phyloP scores from a whole-genome alignment of 2,797 vertebrate species.

The Sternarchorhynchus goeldii region DNA sequence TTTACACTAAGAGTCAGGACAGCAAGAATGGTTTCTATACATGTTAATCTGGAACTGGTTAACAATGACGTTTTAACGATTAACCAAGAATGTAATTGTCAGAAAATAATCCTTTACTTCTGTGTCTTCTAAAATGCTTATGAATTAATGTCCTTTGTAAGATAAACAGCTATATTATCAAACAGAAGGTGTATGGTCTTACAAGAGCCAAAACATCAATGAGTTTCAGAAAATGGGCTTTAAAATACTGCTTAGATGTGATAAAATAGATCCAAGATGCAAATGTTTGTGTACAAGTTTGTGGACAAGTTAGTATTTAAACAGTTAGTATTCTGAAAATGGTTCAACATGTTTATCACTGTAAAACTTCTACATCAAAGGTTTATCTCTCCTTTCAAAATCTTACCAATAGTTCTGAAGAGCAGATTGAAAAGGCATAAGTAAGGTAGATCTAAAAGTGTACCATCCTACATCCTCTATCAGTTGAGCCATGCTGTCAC shows the following conservation, averaged over 20 bases:
- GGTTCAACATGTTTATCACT: no score
- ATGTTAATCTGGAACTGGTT: conserved; percentile 68
- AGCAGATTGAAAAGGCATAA: no score
- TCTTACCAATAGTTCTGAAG: no score
- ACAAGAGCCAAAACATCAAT: conserved; percentile 56
- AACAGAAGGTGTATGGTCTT: conserved; percentile 75
- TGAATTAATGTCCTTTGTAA: conserved; percentile 56
- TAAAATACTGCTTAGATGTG: not conserved
- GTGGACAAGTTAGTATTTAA: no score
- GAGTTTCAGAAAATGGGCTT: not conserved
- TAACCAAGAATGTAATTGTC: conserved; percentile 74
- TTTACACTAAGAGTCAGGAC: conserved; percentile 61
- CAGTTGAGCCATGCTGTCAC: conserved; percentile 74
- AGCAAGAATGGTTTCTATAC: conserved; percentile 61
- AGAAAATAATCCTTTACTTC: conserved; percentile 79
- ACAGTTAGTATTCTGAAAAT: no score
- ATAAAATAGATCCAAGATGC: not conserved
- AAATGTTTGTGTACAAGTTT: no score
- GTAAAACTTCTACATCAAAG: no score
- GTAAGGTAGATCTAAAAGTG: no score
- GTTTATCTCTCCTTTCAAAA: no score
- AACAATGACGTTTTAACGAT: conserved; percentile 74
- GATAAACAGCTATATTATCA: conserved; percentile 70
- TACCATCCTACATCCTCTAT: conserved; percentile 70
- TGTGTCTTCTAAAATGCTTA: conserved; percentile 76